A percentile compares a stretch with the other conserved stretches of the same genome.
These are phyloP conservation scores for Pseudois nayaur DNA, from an alignment of 2,113 vertebrate species.

Conservation along the genomic window DNA sequence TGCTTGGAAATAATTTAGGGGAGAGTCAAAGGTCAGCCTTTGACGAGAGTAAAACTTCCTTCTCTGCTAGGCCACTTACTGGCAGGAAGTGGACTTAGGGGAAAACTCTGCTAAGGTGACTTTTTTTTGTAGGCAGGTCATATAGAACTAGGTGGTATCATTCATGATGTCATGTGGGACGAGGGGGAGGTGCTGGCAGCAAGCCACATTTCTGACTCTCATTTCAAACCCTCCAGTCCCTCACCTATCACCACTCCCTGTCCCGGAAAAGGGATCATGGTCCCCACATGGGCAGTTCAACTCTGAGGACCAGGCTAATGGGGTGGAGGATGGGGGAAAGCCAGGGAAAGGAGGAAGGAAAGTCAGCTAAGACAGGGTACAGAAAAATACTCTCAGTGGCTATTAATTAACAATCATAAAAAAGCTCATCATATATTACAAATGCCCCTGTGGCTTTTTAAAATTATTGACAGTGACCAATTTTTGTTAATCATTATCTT, in stretches of 20 bases:
- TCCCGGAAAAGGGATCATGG: neutral
- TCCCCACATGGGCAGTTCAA: neutral
- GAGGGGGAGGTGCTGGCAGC: neutral
- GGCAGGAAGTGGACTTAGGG: neutral
- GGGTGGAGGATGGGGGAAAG: neutral
- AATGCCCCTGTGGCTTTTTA: neutral
- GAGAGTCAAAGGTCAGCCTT: neutral
- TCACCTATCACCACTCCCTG: neutral
- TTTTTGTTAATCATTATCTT: neutral
- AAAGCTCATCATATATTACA: neutral
- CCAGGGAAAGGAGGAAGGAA: neutral
- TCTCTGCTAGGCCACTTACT: too few relatives aligned
- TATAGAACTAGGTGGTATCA: neutral
- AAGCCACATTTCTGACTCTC: neutral
- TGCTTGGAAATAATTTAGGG: neutral
- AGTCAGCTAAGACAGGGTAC: neutral
- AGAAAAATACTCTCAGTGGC: neutral
- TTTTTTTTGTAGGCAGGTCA: neutral
- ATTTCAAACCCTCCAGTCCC: neutral
- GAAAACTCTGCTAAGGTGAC: neutral
- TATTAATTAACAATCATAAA: neutral
- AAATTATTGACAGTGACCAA: neutral
- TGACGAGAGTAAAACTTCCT: neutral
- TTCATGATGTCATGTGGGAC: neutral
- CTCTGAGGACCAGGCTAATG: neutral